phyloP scores from a whole-genome alignment of 2,888 invertebrate species.

The Drosophila gaucha region DNA sequence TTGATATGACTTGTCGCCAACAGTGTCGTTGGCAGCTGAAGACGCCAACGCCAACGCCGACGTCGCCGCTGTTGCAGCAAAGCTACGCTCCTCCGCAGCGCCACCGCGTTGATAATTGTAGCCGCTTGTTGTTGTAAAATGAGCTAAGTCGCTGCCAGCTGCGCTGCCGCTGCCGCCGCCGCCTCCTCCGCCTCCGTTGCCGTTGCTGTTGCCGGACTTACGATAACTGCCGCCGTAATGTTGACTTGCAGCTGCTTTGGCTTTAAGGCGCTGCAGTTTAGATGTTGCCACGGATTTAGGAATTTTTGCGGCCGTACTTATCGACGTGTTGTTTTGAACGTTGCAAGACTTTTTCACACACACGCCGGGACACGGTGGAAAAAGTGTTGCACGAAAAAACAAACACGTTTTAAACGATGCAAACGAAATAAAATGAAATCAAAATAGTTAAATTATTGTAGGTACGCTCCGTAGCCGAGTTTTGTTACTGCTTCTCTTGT shows the following conservation, averaged over 20 bases:
- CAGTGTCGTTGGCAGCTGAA: conserved; percentile 52
- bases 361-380: conserved; percentile 53
- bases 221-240: conserved; percentile 71
- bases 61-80: conserved; percentile 73
- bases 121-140: conserved; percentile 61
- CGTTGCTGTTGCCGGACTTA: conserved; percentile 53
- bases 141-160: conserved; percentile 43
- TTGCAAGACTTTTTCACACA: conserved; percentile 67
- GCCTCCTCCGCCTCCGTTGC: conserved; percentile 20
- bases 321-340: conserved; percentile 61
- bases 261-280: conserved; percentile 83
- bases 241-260: conserved; percentile 82
- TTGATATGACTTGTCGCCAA: conserved; percentile 71
- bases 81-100: conserved; percentile 76
- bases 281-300: conserved; percentile 81
- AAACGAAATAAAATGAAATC: conserved; percentile 40
- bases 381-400: conserved; percentile 75
- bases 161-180: conserved; percentile 25
- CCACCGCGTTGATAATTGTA: conserved; percentile 81
- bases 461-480: conserved; percentile 27
- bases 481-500: background rate
- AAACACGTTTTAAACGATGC: conserved; percentile 61
- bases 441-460: conserved; percentile 12
- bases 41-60: conserved; percentile 68
- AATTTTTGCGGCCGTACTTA: conserved; percentile 78